Evolutionary conservation across 2,888 invertebrate species (phyloP).

Genomic region (Lochmaea capreae): DNA sequence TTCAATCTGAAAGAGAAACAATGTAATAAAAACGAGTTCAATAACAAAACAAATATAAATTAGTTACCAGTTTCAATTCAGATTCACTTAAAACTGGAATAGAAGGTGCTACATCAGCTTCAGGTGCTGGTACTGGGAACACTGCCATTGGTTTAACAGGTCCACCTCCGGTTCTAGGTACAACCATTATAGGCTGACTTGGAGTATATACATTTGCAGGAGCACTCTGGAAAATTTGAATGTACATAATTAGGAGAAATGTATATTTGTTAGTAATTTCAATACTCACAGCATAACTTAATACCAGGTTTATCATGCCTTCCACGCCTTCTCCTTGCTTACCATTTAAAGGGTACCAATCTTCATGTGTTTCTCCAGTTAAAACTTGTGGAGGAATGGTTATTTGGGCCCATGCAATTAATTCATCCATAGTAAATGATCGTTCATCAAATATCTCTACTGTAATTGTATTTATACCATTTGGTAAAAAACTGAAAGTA

Average conservation of each 20-base stretch:
- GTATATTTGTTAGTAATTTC: slow-evolving; percentile 5
- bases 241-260: neutral
- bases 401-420: slow-evolving; percentile 94
- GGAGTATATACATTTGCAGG: slow-evolving; percentile 65
- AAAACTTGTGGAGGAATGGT: slow-evolving; percentile 87
- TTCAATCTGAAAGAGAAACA: slow-evolving; percentile 73
- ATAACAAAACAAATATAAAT: slow-evolving; percentile 12
- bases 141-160: slow-evolving; percentile 65
- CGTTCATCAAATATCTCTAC: slow-evolving; percentile 97
- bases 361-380: slow-evolving; percentile 90
- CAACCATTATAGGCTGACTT: slow-evolving; percentile 78
- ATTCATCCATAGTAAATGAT: slow-evolving; percentile 95
- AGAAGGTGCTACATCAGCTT: slow-evolving; percentile 50
- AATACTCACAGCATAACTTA: slow-evolving; percentile 78
- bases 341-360: slow-evolving; percentile 94
- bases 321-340: slow-evolving; percentile 95
- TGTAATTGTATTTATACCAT: slow-evolving; percentile 88
- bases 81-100: slow-evolving; percentile 68
- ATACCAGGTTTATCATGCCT: slow-evolving; percentile 91
- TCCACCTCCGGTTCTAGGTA: slow-evolving; percentile 69
- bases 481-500: slow-evolving; percentile 79
- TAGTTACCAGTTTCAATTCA: slow-evolving; percentile 73
- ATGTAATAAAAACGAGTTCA: neutral
- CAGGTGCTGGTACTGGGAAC: slow-evolving; percentile 62
- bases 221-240: slow-evolving; percentile 40